Evolutionary conservation across 2,797 vertebrate species (phyloP).

Genomic region (Vultur gryphus): DNA sequence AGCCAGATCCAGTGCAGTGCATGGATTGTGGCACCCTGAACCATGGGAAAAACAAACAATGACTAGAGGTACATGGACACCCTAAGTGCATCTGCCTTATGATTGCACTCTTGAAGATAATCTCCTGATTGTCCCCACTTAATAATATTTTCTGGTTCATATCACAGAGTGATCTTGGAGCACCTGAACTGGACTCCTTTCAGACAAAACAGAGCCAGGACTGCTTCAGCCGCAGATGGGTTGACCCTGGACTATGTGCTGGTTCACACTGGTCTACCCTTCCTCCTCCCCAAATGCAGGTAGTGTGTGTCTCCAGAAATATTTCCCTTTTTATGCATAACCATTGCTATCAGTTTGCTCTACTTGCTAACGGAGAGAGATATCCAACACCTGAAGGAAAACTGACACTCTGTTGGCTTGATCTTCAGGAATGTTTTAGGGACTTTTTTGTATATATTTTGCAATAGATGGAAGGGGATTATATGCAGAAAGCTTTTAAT

Average conservation of each 20-base stretch:
- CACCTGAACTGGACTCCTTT: neutral
- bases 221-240: neutral
- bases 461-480: neutral
- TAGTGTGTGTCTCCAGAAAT: neutral
- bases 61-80: neutral
- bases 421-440: neutral
- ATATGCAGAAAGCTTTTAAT: neutral
- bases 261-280: neutral
- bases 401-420: neutral
- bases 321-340: neutral
- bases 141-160: neutral
- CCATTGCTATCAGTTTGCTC: neutral
- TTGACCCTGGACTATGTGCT: neutral
- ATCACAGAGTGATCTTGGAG: neutral
- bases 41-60: neutral
- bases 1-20: neutral
- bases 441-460: neutral
- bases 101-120: neutral
- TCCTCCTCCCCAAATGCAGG: neutral
- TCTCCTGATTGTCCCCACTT: neutral
- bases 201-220: neutral
- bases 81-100: neutral
- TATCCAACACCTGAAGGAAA: neutral
- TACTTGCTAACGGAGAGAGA: neutral
- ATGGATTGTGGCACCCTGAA: neutral